phyloP scores from a whole-genome alignment of 1,140 invertebrate species.

The Helicoverpa armigera region DNA sequence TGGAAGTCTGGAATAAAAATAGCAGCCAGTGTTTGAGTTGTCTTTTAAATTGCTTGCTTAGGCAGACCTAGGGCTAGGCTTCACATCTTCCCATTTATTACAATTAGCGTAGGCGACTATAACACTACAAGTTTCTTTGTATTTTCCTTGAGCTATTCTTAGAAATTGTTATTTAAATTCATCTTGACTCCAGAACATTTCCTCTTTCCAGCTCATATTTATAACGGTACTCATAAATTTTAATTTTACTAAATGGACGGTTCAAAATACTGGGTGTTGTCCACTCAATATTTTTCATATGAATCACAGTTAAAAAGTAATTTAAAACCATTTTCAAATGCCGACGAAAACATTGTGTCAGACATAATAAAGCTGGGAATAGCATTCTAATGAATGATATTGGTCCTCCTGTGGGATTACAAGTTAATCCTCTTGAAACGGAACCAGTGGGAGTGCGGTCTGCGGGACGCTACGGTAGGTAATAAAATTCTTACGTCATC shows the following conservation, averaged over 20 bases:
- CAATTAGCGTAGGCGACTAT: slow-evolving; percentile 22
- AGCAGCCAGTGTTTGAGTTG: slow-evolving; percentile 38
- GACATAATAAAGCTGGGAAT: slow-evolving; percentile 80
- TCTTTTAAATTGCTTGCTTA: slow-evolving; percentile 45
- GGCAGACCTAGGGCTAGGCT: slow-evolving; percentile 31
- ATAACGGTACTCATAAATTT: slow-evolving; percentile 25
- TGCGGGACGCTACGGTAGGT: slow-evolving; percentile 62
- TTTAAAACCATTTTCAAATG: slow-evolving; percentile 66
- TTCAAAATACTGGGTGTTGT: slow-evolving; percentile 15
- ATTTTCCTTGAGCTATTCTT: slow-evolving; percentile 6
- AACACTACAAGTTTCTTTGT: slow-evolving; percentile 21
- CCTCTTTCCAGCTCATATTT: neutral
- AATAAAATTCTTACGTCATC: slow-evolving; percentile 82
- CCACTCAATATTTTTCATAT: slow-evolving; percentile 52
- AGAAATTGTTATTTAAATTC: slow-evolving; percentile 3
- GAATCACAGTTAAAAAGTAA: slow-evolving; percentile 63
- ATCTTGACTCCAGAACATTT: neutral
- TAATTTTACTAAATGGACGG: neutral
- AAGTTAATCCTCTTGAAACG: slow-evolving; percentile 84
- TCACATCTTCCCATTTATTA: slow-evolving; percentile 27
- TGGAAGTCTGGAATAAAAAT: slow-evolving; percentile 44
- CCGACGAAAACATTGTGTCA: slow-evolving; percentile 72
- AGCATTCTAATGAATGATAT: slow-evolving; percentile 84
- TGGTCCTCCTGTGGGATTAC: slow-evolving; percentile 82
- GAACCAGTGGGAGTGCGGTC: slow-evolving; percentile 58